Evolutionary conservation across 2,797 vertebrate species (phyloP).

Genomic region (Neosilurus mollespiculum): DNA sequence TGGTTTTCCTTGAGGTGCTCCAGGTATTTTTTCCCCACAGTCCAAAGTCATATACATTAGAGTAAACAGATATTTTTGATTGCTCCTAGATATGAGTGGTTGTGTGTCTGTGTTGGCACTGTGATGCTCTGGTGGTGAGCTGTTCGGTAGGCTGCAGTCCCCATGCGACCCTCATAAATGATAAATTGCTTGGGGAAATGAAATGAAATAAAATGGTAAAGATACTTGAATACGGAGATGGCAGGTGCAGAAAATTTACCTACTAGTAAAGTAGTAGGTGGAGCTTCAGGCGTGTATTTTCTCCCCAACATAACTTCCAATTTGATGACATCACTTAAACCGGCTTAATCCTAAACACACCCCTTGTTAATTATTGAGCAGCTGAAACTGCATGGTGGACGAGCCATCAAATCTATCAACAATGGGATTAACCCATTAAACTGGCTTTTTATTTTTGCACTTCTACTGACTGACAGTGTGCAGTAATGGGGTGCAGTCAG

Average conservation of each 20-base stretch:
- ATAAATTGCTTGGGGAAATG: too few relatives aligned
- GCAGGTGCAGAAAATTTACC: not conserved
- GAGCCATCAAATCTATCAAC: not conserved
- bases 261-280: not conserved
- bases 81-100: too few relatives aligned
- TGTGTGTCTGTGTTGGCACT: too few relatives aligned
- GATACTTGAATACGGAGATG: too few relatives aligned
- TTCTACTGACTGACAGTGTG: not conserved
- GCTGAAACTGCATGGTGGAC: not conserved
- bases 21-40: too few relatives aligned
- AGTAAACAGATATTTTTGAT: too few relatives aligned
- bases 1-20: too few relatives aligned
- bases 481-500: not conserved
- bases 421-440: not conserved
- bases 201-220: too few relatives aligned
- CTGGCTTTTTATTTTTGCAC: not conserved
- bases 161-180: too few relatives aligned
- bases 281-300: not conserved
- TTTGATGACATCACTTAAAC: not conserved
- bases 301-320: not conserved
- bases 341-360: not conserved
- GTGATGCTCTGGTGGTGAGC: too few relatives aligned
- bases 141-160: too few relatives aligned
- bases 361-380: not conserved
- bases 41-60: too few relatives aligned